Evolutionary conservation across 1,140 invertebrate genomes (phyloP).

Genomic region (Procambarus clarkii): DNA sequence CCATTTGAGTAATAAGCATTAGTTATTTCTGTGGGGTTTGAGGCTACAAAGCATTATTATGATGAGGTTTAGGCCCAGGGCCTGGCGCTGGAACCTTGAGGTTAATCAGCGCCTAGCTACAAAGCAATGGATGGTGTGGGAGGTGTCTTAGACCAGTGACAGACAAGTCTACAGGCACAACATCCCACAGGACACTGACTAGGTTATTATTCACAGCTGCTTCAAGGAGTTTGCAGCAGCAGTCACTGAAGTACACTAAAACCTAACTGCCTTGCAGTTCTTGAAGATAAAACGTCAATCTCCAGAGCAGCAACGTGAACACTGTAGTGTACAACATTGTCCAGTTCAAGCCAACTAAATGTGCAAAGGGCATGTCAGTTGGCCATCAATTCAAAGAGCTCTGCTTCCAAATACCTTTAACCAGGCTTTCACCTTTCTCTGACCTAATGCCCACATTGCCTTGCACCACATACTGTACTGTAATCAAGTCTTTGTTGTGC

Average conservation of each 20-base stretch:
- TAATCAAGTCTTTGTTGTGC: slow-evolving; percentile 27
- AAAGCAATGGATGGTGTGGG: slow-evolving; percentile 57
- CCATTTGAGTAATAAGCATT: slow-evolving; percentile 65
- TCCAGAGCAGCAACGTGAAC: slow-evolving; percentile 59
- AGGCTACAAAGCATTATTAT: neutral
- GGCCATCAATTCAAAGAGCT: slow-evolving; percentile 13
- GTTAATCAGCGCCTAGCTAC: slow-evolving; percentile 7
- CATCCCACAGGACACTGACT: slow-evolving; percentile 64
- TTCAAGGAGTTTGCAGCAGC: slow-evolving; percentile 53
- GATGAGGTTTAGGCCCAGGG: no score
- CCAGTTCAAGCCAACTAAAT: slow-evolving; percentile 45
- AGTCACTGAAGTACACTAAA: slow-evolving; percentile 59
- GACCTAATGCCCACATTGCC: slow-evolving; percentile 45
- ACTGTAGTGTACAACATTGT: slow-evolving; percentile 26
- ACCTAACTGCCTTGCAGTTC: slow-evolving; percentile 57
- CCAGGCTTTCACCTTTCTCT: slow-evolving; percentile 12
- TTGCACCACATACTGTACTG: slow-evolving; percentile 33
- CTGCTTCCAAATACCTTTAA: neutral
- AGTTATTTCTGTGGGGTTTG: slow-evolving; percentile 65
- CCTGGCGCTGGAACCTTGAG: no score
- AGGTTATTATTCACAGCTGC: slow-evolving; percentile 62
- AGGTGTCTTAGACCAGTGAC: slow-evolving; percentile 34
- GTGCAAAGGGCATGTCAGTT: slow-evolving; percentile 52
- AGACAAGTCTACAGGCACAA: slow-evolving; percentile 43
- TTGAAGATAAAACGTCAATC: slow-evolving; percentile 44